Conservation (phyloP, 2,797 vertebrate genomes). For the Echeneis naucrates region DNA sequence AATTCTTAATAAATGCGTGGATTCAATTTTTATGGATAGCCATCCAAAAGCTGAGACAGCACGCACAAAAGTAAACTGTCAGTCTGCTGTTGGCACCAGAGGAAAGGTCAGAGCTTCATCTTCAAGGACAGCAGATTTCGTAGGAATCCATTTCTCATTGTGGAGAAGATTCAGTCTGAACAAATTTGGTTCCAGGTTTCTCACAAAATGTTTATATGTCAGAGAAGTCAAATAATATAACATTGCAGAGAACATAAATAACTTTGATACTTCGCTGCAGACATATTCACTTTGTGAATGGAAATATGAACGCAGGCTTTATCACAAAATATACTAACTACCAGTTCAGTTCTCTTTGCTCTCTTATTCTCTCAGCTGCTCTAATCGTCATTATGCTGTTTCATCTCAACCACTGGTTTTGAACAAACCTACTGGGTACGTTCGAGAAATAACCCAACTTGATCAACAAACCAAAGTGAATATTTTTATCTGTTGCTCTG, state of each 20-base stretch:
- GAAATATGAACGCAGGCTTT: background rate
- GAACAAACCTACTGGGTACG: conserved; percentile 13
- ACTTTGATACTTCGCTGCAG: conserved; percentile 14
- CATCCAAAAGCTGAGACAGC: background rate
- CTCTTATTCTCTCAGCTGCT: background rate
- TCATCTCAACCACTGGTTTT: conserved; percentile 4
- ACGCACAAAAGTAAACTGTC: background rate
- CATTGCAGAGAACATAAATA: conserved; percentile 4
- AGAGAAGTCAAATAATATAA: conserved; percentile 13
- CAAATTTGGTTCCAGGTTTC: background rate
- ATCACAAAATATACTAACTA: conserved; percentile 1
- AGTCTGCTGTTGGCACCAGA: background rate
- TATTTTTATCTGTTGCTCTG: conserved; percentile 26
- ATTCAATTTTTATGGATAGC: background rate
- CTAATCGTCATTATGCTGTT: conserved; percentile 1
- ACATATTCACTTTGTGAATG: conserved; percentile 19
- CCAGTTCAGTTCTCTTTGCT: background rate
- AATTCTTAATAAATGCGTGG: too few relatives aligned
- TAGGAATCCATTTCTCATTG: background rate
- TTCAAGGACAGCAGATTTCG: background rate
- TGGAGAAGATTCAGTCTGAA: background rate
- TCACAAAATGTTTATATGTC: background rate
- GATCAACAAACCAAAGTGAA: conserved; percentile 26
- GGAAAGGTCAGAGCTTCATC: background rate
- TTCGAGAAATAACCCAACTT: conserved; percentile 4